Base-by-base conservation (phyloP, 2,888 invertebrate species). In the Toxonevra muliebris region DNA sequence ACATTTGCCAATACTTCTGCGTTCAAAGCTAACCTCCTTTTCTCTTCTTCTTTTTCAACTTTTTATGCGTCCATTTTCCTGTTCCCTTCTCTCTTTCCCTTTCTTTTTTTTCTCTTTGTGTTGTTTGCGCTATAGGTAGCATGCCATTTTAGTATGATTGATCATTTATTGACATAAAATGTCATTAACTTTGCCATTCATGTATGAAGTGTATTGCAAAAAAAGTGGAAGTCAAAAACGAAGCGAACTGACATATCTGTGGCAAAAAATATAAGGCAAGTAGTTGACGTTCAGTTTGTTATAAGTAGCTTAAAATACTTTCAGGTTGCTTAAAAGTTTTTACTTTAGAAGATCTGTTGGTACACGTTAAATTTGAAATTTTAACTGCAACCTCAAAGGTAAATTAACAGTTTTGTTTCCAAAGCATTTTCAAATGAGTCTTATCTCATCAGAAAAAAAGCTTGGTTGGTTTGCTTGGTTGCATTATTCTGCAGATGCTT, bases 101-200 rank as follows among this genome's bases (percentile, higher is more conserved):
- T 13, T 20, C 15, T 12, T 41, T 40, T 41, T 43, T 17, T 13
- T 42, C 40, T 65, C 55, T 12, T 40, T 50, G 19, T 30, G 2
- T 7, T 30, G 30, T 30, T 30, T 30, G 2, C 30, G 30, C 30
- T 30, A 30, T 30, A 30, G 30, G 30, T n/a, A n/a, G n/a, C n/a
- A n/a, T 30, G 30, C 30, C 30, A 30, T 30, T 30, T 30, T 66
- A 42, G 68, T 68, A 69, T 72, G 73, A 73, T 73, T 69, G 73
- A 72, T 73, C 73, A 70, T 72, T 73, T 73, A 72, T 73, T 73
- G 72, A 73, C 71, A 72, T 66, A 66, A 61, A 71, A 69, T 69
- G 67, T 72, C 69, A 71, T 72, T 72, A 71, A 69, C 70, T 71
- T 63, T 40, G 2, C 15, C 41, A 55, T 45, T 43, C 55, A 57